phyloP scores from a whole-genome alignment of 1,140 invertebrate species.

The Phenacoccus solenopsis region DNA sequence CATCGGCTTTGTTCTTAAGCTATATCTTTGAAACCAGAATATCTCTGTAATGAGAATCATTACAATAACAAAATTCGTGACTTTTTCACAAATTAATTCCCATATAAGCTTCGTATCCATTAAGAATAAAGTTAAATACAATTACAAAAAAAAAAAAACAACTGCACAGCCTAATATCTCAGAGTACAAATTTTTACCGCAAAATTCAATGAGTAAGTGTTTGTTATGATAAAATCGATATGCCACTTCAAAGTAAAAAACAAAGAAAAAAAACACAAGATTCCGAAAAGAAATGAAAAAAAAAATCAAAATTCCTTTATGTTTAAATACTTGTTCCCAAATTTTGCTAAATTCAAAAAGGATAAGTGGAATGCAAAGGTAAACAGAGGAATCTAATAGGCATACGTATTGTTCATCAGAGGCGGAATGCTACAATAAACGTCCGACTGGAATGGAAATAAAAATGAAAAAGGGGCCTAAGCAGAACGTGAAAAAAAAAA shows the following conservation, averaged over 20 bases:
- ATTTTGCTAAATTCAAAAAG: neutral
- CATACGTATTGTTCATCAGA: neutral
- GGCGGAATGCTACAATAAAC: neutral
- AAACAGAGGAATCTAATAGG: neutral
- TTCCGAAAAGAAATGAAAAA: neutral
- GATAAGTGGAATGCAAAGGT: neutral
- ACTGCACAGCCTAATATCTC: conserved; percentile 1
- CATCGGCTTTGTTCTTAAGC: no score
- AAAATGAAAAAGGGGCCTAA: no score
- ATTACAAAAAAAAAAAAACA: neutral
- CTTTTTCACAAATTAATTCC: neutral
- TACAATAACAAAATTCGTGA: neutral
- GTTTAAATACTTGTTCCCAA: neutral
- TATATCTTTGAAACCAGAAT: neutral
- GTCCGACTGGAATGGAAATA: neutral
- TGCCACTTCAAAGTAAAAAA: neutral
- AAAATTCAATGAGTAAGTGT: neutral
- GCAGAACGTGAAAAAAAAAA: neutral
- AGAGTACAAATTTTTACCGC: neutral
- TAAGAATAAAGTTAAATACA: neutral
- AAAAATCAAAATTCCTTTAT: neutral
- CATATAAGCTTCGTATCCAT: neutral
- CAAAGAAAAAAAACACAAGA: neutral
- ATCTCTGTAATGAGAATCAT: neutral
- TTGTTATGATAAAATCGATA: neutral